Evolutionary conservation across 2,113 vertebrate species (phyloP).

Genomic region (Trematomus loennbergii): DNA sequence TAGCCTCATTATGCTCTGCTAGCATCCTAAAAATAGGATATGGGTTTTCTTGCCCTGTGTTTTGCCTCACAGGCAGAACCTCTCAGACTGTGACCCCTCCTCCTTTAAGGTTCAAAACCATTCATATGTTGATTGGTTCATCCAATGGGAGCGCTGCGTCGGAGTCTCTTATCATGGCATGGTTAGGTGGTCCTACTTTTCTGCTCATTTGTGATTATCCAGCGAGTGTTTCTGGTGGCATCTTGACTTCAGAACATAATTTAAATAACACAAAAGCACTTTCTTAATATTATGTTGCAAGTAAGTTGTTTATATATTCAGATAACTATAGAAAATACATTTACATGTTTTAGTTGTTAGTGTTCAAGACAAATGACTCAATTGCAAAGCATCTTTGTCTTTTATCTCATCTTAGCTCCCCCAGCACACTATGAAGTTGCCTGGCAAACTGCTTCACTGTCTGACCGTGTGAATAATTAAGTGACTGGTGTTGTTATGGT

Average conservation of each 20-base stretch:
- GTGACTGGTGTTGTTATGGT: background rate
- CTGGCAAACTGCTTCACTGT: background rate
- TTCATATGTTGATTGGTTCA: background rate
- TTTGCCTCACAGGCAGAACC: conserved; percentile 7
- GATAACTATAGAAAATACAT: background rate
- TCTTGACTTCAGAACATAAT: background rate
- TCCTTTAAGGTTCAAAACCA: background rate
- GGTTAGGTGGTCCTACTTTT: background rate
- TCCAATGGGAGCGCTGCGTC: background rate
- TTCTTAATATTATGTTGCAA: background rate
- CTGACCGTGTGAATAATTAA: conserved; percentile 5
- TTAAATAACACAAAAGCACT: background rate
- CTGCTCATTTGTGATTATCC: background rate
- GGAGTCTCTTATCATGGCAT: background rate
- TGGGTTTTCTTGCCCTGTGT: background rate
- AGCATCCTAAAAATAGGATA: conserved; percentile 28
- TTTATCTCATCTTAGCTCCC: no score
- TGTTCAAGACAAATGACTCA: no score
- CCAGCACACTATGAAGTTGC: background rate
- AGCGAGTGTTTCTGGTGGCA: background rate
- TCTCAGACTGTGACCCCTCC: background rate
- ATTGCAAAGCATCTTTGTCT: no score
- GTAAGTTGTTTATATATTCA: background rate
- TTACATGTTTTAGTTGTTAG: no score
- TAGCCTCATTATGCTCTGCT: conserved; percentile 40